Conservation (phyloP, 1,140 invertebrate genomes). For the Coboldia fuscipes region DNA sequence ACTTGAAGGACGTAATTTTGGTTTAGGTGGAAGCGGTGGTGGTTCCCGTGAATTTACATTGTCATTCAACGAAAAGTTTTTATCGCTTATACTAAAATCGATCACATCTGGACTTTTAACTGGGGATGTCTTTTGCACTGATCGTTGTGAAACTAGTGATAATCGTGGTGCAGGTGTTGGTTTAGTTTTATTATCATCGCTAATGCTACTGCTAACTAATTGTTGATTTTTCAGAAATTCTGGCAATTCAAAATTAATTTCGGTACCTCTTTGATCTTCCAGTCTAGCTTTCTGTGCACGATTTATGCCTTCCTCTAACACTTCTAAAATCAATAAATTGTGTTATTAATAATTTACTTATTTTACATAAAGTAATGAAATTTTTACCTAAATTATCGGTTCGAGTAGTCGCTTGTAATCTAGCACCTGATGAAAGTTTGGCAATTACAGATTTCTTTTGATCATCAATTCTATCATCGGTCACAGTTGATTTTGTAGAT, state of each 20-base stretch:
- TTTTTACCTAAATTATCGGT: slow-evolving; percentile 46
- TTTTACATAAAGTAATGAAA: too few relatives aligned
- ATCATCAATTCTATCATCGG: slow-evolving; percentile 4
- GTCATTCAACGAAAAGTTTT: slow-evolving; percentile 5
- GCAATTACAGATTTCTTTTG: slow-evolving; percentile 37
- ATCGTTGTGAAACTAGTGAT: slow-evolving; percentile 11
- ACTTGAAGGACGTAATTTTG: slow-evolving; percentile 28
- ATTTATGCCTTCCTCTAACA: slow-evolving; percentile 57
- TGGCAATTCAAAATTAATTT: slow-evolving; percentile 59
- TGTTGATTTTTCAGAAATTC: slow-evolving; percentile 50
- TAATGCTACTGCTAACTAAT: slow-evolving; percentile 16
- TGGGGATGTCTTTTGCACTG: slow-evolving; percentile 3
- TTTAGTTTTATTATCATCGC: slow-evolving; percentile 9
- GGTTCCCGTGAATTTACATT: slow-evolving; percentile 13
- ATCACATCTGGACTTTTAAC: not conserved
- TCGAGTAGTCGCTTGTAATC: slow-evolving; percentile 35
- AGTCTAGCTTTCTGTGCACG: slow-evolving; percentile 47
- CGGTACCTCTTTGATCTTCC: slow-evolving; percentile 62
- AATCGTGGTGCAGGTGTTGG: slow-evolving; percentile 11
- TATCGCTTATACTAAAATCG: slow-evolving; percentile 5
- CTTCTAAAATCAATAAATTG: too few relatives aligned
- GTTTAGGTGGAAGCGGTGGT: slow-evolving; percentile 31
- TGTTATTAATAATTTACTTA: too few relatives aligned
- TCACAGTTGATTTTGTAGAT: too few relatives aligned
- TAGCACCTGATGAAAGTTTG: slow-evolving; percentile 44